Evolutionary conservation across 2,113 vertebrate species (phyloP), one percentile per base, ranked within the genome.

Genomic region (Hiodon tergisus): DNA sequence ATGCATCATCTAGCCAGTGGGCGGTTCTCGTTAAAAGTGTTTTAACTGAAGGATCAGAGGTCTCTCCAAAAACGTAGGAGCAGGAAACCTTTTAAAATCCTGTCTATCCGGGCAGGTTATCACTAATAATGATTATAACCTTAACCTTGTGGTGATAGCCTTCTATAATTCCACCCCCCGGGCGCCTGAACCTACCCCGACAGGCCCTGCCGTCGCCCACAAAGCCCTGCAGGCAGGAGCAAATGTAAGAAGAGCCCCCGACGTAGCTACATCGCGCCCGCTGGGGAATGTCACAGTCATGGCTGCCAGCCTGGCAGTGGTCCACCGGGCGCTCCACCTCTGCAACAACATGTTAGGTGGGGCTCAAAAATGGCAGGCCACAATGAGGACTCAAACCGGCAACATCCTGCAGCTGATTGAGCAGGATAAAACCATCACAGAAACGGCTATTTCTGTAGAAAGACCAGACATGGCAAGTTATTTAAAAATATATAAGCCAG

Each of bases 221-320:
- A 87, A 92, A 98, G 9, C 96, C 96, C 0, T 91, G 86, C 51
- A 94, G 86, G 59, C 96, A 97, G 2, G 91, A 82, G 79, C 95
- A 98, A 83, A 90, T 57, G 70, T 92, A 96, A 78, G 91, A 85
- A 0, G 92, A 93, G 2, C 92, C 92, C 0, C 94, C 93, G 0
- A 80, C 86, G 82, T 95, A 94, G 79, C 90, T 82, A 55, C 95
- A 98, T 77, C 82, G 90, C 48, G 95, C 94, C 0, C 95, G 93
- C 83, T 96, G 91, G 1, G 92, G 87, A 67, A 92, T 86, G 79
- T 96, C 95, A 67, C 95, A 98, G 53, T 81, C 82, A 17, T 97
- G 94, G 2, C 91, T 93, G 52, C 90, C 93, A 0, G 71, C 82
- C 11, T 86, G 83, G 60, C 96, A 98, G 53, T 93, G 89, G 78